Percentiles rank a stretch among this genome's conserved stretches.
These are phyloP conservation scores for Laupala kohalensis DNA, from an alignment of 1,140 invertebrate species.

Conservation along the genomic window DNA sequence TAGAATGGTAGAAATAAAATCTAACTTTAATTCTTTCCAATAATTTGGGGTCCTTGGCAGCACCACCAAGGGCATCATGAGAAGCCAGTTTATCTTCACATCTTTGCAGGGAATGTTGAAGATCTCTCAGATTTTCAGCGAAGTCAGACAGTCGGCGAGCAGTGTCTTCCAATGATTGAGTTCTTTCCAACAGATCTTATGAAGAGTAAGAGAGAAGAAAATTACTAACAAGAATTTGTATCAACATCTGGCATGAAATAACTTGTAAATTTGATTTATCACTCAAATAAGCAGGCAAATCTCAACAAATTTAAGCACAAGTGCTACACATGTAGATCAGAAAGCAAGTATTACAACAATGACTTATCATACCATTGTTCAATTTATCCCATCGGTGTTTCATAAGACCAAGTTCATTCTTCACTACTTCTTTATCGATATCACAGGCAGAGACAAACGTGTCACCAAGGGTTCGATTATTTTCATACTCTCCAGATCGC, in stretches of 20 bases:
- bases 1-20: background rate
- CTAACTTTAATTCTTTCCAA: slow-evolving; percentile 62
- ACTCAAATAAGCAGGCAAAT: too few relatives aligned
- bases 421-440: slow-evolving; percentile 78
- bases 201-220: background rate
- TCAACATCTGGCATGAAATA: too few relatives aligned
- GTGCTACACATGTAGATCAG: too few relatives aligned
- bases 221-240: too few relatives aligned
- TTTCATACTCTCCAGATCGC: slow-evolving; percentile 79
- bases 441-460: slow-evolving; percentile 75
- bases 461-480: slow-evolving; percentile 69
- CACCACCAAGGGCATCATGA: slow-evolving; percentile 64
- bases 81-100: slow-evolving; percentile 77
- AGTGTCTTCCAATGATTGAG: slow-evolving; percentile 72
- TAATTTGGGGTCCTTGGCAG: slow-evolving; percentile 66
- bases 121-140: slow-evolving; percentile 67
- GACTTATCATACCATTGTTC: slow-evolving; percentile 51
- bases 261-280: too few relatives aligned
- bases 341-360: too few relatives aligned
- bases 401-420: slow-evolving; percentile 62
- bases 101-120: slow-evolving; percentile 65
- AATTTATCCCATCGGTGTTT: slow-evolving; percentile 81
- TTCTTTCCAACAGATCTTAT: slow-evolving; percentile 38
- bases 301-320: too few relatives aligned
- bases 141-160: slow-evolving; percentile 70